Conservation (phyloP, 2,888 invertebrate species). For the Agriopis marginaria region DNA sequence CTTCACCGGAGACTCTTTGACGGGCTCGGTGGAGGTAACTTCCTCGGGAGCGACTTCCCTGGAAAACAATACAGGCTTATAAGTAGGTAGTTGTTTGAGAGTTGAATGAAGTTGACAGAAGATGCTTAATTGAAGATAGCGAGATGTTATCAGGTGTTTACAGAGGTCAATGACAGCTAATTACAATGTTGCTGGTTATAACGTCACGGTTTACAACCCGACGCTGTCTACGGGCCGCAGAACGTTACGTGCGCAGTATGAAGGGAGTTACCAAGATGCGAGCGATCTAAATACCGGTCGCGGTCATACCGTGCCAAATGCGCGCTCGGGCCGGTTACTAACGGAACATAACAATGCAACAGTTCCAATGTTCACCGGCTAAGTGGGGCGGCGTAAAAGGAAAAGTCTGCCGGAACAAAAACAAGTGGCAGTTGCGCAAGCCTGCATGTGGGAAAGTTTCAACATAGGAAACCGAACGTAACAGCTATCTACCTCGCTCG, state of each 20-base stretch:
- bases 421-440: constrained; percentile 81
- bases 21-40: constrained; percentile 79
- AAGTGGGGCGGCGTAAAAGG: constrained; percentile 71
- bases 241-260: constrained; percentile 29
- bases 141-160: constrained; percentile 8
- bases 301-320: constrained; percentile 48
- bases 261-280: constrained; percentile 33
- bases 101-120: neutral
- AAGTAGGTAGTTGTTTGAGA: constrained; percentile 1
- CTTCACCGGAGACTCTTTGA: constrained; percentile 82
- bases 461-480: constrained; percentile 73
- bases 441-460: constrained; percentile 82
- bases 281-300: constrained; percentile 46
- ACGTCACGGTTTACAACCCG: constrained; percentile 29
- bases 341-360: constrained; percentile 67
- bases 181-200: constrained; percentile 8
- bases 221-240: constrained; percentile 16
- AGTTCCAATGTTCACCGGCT: constrained; percentile 60
- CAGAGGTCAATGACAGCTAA: constrained; percentile 22
- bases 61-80: constrained; percentile 54
- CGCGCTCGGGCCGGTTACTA: constrained; percentile 56
- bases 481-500: constrained; percentile 61
- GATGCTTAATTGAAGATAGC: neutral
- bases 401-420: constrained; percentile 81
- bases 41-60: constrained; percentile 80